A percentile compares a stretch with the other conserved stretches of the same genome.
These are phyloP conservation scores for Hofmannophila pseudospretella DNA, from an alignment of 2,888 invertebrate species.

Conservation along the genomic window DNA sequence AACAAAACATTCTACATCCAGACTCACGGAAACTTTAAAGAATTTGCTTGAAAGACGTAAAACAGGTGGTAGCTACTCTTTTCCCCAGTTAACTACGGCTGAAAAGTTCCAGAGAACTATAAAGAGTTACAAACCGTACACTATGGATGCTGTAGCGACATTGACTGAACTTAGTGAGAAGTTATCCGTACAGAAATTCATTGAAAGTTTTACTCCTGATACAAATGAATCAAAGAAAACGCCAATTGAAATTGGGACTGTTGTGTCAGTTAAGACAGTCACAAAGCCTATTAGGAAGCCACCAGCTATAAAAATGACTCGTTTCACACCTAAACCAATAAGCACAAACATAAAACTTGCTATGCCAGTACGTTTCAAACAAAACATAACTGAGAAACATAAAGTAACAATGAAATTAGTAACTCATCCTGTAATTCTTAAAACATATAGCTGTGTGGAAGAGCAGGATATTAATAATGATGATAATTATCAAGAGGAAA, in stretches of 20 bases:
- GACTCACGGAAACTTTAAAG: slow-evolving; percentile 54
- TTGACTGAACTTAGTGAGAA: slow-evolving; percentile 28
- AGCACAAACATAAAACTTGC: slow-evolving; percentile 19
- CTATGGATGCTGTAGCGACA: slow-evolving; percentile 21
- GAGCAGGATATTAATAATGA: slow-evolving; percentile 10
- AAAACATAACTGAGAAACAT: slow-evolving; percentile 18
- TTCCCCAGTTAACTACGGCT: slow-evolving; percentile 15
- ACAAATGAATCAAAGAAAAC: slow-evolving; percentile 18
- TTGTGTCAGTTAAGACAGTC: slow-evolving; percentile 29
- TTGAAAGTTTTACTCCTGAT: slow-evolving; percentile 59
- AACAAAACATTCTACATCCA: slow-evolving; percentile 42
- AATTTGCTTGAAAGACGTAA: slow-evolving; percentile 48
- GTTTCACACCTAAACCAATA: slow-evolving; percentile 26
- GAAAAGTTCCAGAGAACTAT: slow-evolving; percentile 40
- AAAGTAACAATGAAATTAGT: slow-evolving; percentile 36
- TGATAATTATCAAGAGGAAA: slow-evolving; percentile 15
- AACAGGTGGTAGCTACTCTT: slow-evolving; percentile 8
- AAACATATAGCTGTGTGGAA: background rate
- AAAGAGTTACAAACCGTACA: slow-evolving; percentile 29
- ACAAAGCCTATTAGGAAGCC: slow-evolving; percentile 9
- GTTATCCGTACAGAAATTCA: slow-evolving; percentile 52
- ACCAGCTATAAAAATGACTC: slow-evolving; percentile 41
- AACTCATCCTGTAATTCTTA: slow-evolving; percentile 3
- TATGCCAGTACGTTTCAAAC: slow-evolving; percentile 46
- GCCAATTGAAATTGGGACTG: slow-evolving; percentile 6